Evolutionary conservation across 2,888 invertebrate species (phyloP), one percentile per base, ranked within the genome.

Genomic region (Mythimna lalbum): DNA sequence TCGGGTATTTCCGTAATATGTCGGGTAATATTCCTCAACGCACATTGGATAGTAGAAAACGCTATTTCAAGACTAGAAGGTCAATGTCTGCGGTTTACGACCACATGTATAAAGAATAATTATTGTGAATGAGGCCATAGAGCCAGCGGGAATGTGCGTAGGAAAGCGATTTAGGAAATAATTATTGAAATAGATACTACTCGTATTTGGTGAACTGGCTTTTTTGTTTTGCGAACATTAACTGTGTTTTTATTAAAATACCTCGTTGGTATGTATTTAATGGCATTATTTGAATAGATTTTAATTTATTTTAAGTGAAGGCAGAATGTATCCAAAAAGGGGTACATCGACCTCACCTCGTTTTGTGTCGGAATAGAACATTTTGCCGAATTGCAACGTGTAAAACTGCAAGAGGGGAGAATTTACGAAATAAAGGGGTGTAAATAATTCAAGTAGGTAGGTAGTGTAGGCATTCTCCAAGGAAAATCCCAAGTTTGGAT

Each of bases 81-180:
- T 94, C 94, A 94, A 93, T 93, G 94, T 93, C 93, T 93, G 92
- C 87, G 86, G 88, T 88, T 87, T 87, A 86, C 85, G 85, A 87
- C 84, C 87, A 88, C 88, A 67, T 75, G 63, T 52, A 39, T 63
- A 77, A 72, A 71, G 68, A 72, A 74, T 78, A 66, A 76, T 70
- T 75, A 68, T 74, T 72, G 55, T 55, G 36, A 47, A 63, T 69
- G 65, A 57, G 74, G 76, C 14, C 68, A 43, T 64, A 57, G 36
- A 76, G 63, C 17, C 36, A 49, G 74, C 80, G 73, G 57, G 14
- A 5, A 36, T 47, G 27, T 31, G 33, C 17, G 5, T 27, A 27
- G 21, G 4, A 0, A 14, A 56, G 27, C 33, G 36, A 19, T 50
- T 50, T 17, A 61, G 17, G n/a, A 47, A 23, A 23, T 17, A 17